Evolutionary conservation across 2,797 vertebrate species (phyloP).

Genomic region (Lithobates pipiens): DNA sequence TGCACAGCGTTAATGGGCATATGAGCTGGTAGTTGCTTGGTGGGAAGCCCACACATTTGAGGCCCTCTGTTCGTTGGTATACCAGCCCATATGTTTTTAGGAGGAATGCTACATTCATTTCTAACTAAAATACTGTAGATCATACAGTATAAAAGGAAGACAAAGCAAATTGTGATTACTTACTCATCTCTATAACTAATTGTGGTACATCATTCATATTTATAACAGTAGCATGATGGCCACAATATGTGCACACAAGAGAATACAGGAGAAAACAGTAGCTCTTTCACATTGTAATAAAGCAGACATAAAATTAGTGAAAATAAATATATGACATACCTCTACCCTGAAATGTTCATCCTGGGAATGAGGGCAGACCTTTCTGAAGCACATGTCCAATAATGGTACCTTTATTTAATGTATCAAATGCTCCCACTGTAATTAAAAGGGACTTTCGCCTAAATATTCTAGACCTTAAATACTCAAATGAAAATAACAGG

Average conservation of each 20-base stretch:
- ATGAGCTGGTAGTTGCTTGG: too few relatives aligned
- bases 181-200: too few relatives aligned
- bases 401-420: slow-evolving; percentile 11
- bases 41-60: too few relatives aligned
- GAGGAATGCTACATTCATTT: too few relatives aligned
- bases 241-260: not conserved
- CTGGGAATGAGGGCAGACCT: not conserved
- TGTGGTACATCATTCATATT: too few relatives aligned
- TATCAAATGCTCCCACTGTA: not conserved
- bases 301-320: slow-evolving; percentile 20
- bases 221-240: not conserved
- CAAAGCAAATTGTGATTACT: too few relatives aligned
- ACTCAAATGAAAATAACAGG: too few relatives aligned
- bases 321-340: slow-evolving; percentile 13
- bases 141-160: too few relatives aligned
- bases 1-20: too few relatives aligned
- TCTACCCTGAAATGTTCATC: not conserved
- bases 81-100: too few relatives aligned
- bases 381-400: slow-evolving; percentile 1
- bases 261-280: not conserved
- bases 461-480: not conserved
- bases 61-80: too few relatives aligned
- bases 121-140: too few relatives aligned
- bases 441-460: not conserved
- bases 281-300: not conserved